These are phyloP conservation scores for Eucriotettix oculatus DNA, from an alignment of 2,888 invertebrate species.

Conservation along the genomic window DNA sequence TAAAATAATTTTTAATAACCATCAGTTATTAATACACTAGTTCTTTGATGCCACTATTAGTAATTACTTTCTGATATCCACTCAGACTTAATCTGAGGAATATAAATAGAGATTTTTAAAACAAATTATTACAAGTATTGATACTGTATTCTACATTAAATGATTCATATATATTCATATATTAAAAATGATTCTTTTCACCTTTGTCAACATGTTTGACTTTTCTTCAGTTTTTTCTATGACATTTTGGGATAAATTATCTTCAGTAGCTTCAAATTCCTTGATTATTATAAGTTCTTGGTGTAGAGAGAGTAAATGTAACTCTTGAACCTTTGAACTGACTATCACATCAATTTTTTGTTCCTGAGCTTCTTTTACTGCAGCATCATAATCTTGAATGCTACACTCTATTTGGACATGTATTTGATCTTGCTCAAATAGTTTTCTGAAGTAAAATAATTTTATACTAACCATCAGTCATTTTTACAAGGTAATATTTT, in stretches of 20 bases:
- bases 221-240: conserved; percentile 24
- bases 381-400: conserved; percentile 47
- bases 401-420: conserved; percentile 37
- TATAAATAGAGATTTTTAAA: no score
- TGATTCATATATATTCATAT: no score
- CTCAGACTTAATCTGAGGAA: no score
- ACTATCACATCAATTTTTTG: conserved; percentile 42
- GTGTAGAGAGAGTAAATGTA: conserved; percentile 47
- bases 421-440: conserved; percentile 41
- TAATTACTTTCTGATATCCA: no score
- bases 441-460: conserved; percentile 4
- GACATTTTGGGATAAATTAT: conserved; percentile 40
- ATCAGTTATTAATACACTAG: no score
- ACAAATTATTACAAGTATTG: no score
- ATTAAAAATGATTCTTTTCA: background rate
- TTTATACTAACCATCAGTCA: background rate
- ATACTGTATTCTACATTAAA: no score
- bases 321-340: conserved; percentile 38
- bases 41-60: no score
- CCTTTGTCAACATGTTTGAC: background rate
- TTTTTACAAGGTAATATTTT: conserved; percentile 2
- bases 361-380: conserved; percentile 35
- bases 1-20: no score
- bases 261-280: conserved; percentile 54
- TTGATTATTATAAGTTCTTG: conserved; percentile 59